Percentiles rank a stretch among this genome's conserved stretches.
phyloP scores from a whole-genome alignment of 2,888 invertebrate species.

The Lottia scabra region DNA sequence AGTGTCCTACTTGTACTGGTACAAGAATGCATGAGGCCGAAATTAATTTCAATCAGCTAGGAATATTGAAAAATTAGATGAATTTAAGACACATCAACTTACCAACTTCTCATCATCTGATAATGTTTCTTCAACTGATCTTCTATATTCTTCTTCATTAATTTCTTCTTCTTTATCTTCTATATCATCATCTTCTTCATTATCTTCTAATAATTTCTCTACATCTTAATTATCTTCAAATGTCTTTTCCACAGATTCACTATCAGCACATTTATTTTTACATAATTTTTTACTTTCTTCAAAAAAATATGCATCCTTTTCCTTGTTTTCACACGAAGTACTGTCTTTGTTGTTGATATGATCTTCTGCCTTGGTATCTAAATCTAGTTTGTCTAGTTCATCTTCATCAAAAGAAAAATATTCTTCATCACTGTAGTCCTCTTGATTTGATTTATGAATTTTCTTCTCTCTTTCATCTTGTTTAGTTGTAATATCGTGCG shows the following conservation, averaged over 20 bases:
- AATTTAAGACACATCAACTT: background rate
- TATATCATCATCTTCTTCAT: slow-evolving; percentile 18
- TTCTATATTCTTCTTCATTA: slow-evolving; percentile 37
- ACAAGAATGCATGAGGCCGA: too few species aligned
- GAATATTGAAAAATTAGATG: too few species aligned
- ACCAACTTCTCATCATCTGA: slow-evolving; percentile 51
- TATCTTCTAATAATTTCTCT: background rate
- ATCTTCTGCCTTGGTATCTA: background rate
- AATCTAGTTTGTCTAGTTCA: background rate
- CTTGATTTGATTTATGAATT: slow-evolving; percentile 12
- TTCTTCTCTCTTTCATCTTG: slow-evolving; percentile 1
- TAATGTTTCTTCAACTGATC: slow-evolving; percentile 37
- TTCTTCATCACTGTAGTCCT: slow-evolving; percentile 25
- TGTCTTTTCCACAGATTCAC: slow-evolving; percentile 2
- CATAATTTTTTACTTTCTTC: background rate
- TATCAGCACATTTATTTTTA: background rate
- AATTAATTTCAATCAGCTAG: too few species aligned
- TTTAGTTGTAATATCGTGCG: background rate
- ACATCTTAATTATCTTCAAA: slow-evolving; percentile 12
- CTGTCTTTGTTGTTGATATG: background rate
- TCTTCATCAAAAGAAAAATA: slow-evolving; percentile 18
- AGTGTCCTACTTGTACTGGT: too few species aligned
- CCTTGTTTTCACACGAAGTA: background rate
- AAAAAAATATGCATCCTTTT: background rate
- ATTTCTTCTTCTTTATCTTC: slow-evolving; percentile 40